Percentiles rank a stretch among this genome's conserved stretches.
These are phyloP conservation scores for Sesia apiformis DNA, from an alignment of 2,888 invertebrate species.

Conservation along the genomic window DNA sequence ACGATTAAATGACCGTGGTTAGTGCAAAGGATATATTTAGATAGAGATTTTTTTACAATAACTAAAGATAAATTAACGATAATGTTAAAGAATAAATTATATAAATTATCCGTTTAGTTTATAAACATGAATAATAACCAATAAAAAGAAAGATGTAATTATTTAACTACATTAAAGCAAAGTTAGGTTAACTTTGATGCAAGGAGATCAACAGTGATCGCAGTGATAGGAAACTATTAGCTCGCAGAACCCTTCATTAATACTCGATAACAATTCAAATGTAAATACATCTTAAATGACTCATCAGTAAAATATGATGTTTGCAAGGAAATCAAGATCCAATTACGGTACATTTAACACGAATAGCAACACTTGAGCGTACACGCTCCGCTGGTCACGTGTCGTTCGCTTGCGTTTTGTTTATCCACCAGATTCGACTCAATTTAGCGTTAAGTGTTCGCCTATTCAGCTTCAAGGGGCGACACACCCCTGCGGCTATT, in stretches of 20 bases:
- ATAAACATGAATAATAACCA: too few species aligned
- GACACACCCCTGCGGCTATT: constrained; percentile 33
- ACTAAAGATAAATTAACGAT: too few species aligned
- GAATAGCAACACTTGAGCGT: constrained; percentile 40
- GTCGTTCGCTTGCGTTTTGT: constrained; percentile 47
- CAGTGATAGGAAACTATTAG: too few species aligned
- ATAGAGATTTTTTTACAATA: too few species aligned
- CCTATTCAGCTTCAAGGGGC: constrained; percentile 30
- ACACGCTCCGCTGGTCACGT: constrained; percentile 38
- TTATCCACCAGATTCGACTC: constrained; percentile 52
- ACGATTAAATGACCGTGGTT: background rate
- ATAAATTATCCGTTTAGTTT: too few species aligned
- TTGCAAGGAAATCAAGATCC: constrained; percentile 52
- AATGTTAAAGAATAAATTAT: too few species aligned
- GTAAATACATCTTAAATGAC: background rate
- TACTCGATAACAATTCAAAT: too few species aligned
- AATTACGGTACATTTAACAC: constrained; percentile 64
- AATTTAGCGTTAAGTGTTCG: constrained; percentile 63
- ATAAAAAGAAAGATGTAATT: too few species aligned
- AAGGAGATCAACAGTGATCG: too few species aligned
- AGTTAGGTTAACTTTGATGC: too few species aligned
- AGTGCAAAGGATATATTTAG: background rate
- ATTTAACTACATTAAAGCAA: too few species aligned
- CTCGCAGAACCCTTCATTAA: too few species aligned
- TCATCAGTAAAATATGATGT: constrained; percentile 12